Evolutionary conservation across 2,888 invertebrate species (phyloP).

Genomic region (Ganaspis brasiliensis): DNA sequence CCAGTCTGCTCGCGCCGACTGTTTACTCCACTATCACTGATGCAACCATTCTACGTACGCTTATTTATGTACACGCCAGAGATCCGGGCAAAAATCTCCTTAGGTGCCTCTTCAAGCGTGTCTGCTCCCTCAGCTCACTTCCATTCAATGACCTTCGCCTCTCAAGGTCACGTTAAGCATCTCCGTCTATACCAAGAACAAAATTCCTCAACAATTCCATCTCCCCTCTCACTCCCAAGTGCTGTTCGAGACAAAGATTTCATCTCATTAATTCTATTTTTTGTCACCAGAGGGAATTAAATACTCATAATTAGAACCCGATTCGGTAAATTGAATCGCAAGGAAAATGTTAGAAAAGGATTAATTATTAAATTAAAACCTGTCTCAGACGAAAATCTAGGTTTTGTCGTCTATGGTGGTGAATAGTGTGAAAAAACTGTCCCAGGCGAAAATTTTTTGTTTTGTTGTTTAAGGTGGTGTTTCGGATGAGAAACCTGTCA

Average conservation of each 20-base stretch:
- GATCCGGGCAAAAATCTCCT: slow-evolving; percentile 11
- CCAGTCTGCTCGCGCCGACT: slow-evolving; percentile 68
- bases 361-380: too few species aligned
- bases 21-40: slow-evolving; percentile 59
- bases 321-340: too few species aligned
- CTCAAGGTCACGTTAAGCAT: slow-evolving; percentile 23
- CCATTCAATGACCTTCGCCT: slow-evolving; percentile 3
- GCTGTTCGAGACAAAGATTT: neutral
- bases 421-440: too few species aligned
- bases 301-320: too few species aligned
- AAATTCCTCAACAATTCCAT: neutral
- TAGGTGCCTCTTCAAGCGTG: neutral
- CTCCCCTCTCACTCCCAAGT: neutral
- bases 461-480: too few species aligned
- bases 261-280: too few species aligned
- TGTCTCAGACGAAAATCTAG: too few species aligned
- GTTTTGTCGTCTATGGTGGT: too few species aligned
- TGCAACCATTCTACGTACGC: slow-evolving; percentile 26
- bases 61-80: slow-evolving; percentile 19
- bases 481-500: too few species aligned
- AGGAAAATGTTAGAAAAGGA: too few species aligned
- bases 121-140: slow-evolving; percentile 16
- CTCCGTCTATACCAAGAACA: neutral
- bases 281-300: too few species aligned
- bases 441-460: too few species aligned